Evolutionary conservation across 2,113 vertebrate species (phyloP), one percentile per base, ranked within the genome.

Genomic region (Rhadina sibilatrix): DNA sequence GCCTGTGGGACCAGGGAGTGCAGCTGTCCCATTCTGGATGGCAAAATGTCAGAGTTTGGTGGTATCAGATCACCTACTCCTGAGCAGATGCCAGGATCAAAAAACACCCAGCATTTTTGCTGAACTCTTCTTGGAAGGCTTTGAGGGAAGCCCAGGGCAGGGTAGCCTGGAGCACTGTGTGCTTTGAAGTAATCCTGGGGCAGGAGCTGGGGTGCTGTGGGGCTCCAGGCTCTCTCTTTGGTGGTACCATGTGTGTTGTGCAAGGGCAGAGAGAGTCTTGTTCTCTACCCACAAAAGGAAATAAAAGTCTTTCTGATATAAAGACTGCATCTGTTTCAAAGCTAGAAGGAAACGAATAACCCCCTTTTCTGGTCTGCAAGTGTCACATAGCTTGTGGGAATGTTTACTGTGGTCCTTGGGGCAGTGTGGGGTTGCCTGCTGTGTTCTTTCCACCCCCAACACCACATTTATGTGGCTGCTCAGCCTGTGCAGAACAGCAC

Each of bases 1-100:
- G 64, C 50, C 52, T 0, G 2, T 0, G 89, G 76, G 64, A 54
- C 10, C 61, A 12, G 0, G 2, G 18, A 4, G 19, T 20, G 37
- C 9, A 33, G 11, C 15, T 31, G 10, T 4, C 42, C 50, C 37
- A 21, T 49, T 23, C 33, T 11, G 57, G 72, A 33, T n/a, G 37
- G 53, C 40, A 79, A 76, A 89, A 31, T 0, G 46, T 49, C 17
- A 21, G 49, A 69, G 25, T 22, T 28, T 40, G 59, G 52, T 14
- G 47, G 15, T 28, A 1, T 71, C 40, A 21, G 20, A 11, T 28
- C n/a, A 11, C 19, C 82, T 38, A 27, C 15, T 30, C 17, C 61
- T 65, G 52, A 82, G 9, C 52, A 72, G 44, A 28, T 6, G n/a
- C 60, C 74, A 71, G 37, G 47, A 76, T 61, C 21, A 79, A 66